Conservation (phyloP, 2,113 vertebrate species). For the Nerophis lumbriciformis region DNA sequence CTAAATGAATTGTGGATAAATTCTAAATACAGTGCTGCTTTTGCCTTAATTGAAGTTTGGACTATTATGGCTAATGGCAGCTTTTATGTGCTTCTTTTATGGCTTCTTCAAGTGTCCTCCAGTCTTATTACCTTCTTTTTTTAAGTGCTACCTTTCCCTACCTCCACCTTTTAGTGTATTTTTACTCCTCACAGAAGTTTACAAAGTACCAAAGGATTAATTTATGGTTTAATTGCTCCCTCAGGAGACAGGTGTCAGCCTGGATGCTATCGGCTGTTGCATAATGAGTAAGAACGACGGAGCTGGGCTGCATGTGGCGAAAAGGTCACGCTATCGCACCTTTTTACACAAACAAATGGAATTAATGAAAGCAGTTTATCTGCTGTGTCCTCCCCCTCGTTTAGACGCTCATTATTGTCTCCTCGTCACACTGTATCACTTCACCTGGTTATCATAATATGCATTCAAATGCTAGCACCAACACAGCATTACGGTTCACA, state of each 20-base stretch:
- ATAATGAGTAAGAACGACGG: conserved; percentile 91
- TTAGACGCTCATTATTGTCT: conserved; percentile 33
- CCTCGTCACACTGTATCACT: conserved; percentile 11
- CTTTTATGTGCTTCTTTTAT: conserved; percentile 31
- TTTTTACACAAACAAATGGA: conserved; percentile 84
- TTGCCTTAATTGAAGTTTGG: conserved; percentile 42
- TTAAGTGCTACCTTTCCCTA: conserved; percentile 17
- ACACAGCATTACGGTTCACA: too few species aligned
- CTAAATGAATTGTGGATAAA: conserved; percentile 21
- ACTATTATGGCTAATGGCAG: conserved; percentile 54
- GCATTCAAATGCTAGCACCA: conserved; percentile 17
- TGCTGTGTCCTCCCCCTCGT: conserved; percentile 31
- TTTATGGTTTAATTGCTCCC: conserved; percentile 81
- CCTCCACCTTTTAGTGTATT: conserved; percentile 27
- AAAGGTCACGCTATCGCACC: conserved; percentile 87
- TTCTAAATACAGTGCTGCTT: conserved; percentile 17
- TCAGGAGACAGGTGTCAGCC: conserved; percentile 76
- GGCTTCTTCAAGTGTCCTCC: conserved; percentile 48
- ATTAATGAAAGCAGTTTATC: conserved; percentile 78
- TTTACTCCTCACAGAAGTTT: conserved; percentile 53
- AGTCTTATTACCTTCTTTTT: conserved; percentile 43
- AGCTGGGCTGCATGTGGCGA: conserved; percentile 69
- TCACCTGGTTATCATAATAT: conserved; percentile 18
- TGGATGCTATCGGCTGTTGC: conserved; percentile 72
- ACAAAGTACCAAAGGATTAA: conserved; percentile 72